Base-by-base conservation (phyloP, 2,113 vertebrate genomes). In the Miniopterus natalensis region DNA sequence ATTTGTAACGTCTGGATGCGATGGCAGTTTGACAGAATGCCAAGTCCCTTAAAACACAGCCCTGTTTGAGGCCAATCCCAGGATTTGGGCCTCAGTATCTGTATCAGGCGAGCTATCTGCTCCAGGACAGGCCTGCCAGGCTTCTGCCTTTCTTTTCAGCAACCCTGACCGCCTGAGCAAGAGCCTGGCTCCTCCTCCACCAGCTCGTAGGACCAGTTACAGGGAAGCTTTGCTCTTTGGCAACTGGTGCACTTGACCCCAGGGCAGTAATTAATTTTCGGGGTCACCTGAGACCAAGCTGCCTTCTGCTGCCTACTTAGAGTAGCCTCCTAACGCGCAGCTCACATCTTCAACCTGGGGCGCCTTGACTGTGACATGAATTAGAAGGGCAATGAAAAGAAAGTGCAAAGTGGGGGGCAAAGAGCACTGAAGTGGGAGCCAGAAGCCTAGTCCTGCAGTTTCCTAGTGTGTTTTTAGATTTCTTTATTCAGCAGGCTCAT, bases 61-160 rank as follows among this genome's bases (percentile, higher is more conserved):
- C 25, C 84, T 45, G 12, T 86, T 89, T 80, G 80, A 27, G 57
- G 79, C 94, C 85, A 97, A 93, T 96, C 96, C 55, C 51, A 65
- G 74, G 21, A 68, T 68, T 84, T 63, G 59, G 40, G 74, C 20
- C 20, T 53, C 53, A 31, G 0, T 0, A 2, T 92, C 47, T 57
- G 1, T 18, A 90, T 95, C 92, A 93, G 95, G 93, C 6, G 85
- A 97, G 88, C 74, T 40, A 51, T 81, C 92, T 86, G 45, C 36
- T 53, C 73, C 74, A 7, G 77, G 66, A 49, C 51, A 87, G 90
- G 73, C 31, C 87, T 40, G 84, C 63, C 88, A 95, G 65, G 74
- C n/a, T 57, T 85, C 40, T 85, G 77, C 63, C 57, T 84, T 77
- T 95, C 71, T 79, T 51, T 92, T 94, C 42, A 90, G 59, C 68